Conservation (phyloP, 1,140 invertebrate species). For the Bombyx mandarina region DNA sequence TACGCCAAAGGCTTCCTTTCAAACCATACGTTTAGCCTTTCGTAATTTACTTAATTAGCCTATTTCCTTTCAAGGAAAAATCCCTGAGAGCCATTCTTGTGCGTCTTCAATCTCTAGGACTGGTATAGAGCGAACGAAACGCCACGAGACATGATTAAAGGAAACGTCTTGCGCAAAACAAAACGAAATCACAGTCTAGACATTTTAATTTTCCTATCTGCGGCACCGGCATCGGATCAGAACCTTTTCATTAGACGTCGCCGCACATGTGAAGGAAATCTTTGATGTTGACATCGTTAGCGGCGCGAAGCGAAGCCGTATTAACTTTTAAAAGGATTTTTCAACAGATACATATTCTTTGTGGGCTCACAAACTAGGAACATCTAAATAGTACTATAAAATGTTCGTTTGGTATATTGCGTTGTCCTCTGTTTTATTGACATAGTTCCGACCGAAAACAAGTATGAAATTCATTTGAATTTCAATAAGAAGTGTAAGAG, state of each 20-base stretch:
- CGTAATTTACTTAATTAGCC: constrained; percentile 20
- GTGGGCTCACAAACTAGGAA: too few relatives aligned
- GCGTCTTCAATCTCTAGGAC: too few relatives aligned
- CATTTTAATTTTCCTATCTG: constrained; percentile 61
- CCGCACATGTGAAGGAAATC: constrained; percentile 44
- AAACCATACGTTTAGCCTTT: constrained; percentile 19
- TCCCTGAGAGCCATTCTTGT: background rate
- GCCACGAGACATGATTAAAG: constrained; percentile 19
- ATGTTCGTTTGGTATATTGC: too few relatives aligned
- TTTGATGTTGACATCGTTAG: constrained; percentile 54
- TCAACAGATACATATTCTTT: too few relatives aligned
- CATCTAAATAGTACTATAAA: too few relatives aligned
- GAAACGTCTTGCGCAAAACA: constrained; percentile 32
- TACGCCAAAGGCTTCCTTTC: constrained; percentile 22
- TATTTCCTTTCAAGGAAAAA: constrained; percentile 7
- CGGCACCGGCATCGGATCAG: constrained; percentile 36
- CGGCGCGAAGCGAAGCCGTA: constrained; percentile 6
- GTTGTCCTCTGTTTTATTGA: too few relatives aligned
- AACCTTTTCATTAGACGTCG: constrained; percentile 44
- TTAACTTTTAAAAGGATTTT: too few relatives aligned
- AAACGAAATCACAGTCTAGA: constrained; percentile 49
- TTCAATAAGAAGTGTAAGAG: too few relatives aligned
- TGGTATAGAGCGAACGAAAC: too few relatives aligned
- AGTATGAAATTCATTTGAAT: too few relatives aligned
- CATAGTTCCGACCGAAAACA: too few relatives aligned